Evolutionary conservation across 2,113 vertebrate species (phyloP), one percentile per base, ranked within the genome.

Genomic region (Myotis brandtii): DNA sequence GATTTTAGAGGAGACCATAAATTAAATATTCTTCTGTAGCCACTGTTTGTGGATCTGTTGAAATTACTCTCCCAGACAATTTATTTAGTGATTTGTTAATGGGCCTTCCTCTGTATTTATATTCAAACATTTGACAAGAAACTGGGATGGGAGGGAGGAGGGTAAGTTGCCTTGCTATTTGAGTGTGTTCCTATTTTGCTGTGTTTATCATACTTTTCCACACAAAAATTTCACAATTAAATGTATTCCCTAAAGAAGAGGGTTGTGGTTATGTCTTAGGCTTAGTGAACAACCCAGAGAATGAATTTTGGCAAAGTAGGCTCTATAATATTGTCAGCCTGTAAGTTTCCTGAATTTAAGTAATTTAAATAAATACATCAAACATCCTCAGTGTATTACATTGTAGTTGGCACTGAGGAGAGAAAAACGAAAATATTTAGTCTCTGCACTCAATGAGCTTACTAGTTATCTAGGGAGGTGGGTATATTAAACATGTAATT

Each of bases 41-140:
- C 43, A 62, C 32, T 52, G 4, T 18, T 79, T 43, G 37, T 66
- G 13, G 34, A 20, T 69, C 32, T 25, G 52, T 43, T 88, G 50
- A 89, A 95, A 94, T 89, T 50, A 80, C 20, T 46, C 46, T 94
- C 89, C 37, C 52, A 94, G n/a, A 48, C 13, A 66, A 5, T 92
- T 88, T 70, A 30, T 89, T 4, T 56, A 52, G 27, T 86, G 34
- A 64, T 77, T 73, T 83, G 17, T 73, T 73, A 79, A 89, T 37
- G 54, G 8, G 13, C 17, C 21, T 87, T 80, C 25, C 69, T 64
- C n/a, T 88, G 64, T 32, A 48, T 18, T 54, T 50, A 27, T 83
- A 20, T 25, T 86, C 30, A 50, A 66, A 18, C 30, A 86, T 92
- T 64, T 93, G 43, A 52, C 7, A 43, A n/a, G 66, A 91, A 91